Evolutionary conservation across 2,113 vertebrate species (phyloP), one percentile per base, ranked within the genome.

Genomic region (Tragelaphus buxtoni): DNA sequence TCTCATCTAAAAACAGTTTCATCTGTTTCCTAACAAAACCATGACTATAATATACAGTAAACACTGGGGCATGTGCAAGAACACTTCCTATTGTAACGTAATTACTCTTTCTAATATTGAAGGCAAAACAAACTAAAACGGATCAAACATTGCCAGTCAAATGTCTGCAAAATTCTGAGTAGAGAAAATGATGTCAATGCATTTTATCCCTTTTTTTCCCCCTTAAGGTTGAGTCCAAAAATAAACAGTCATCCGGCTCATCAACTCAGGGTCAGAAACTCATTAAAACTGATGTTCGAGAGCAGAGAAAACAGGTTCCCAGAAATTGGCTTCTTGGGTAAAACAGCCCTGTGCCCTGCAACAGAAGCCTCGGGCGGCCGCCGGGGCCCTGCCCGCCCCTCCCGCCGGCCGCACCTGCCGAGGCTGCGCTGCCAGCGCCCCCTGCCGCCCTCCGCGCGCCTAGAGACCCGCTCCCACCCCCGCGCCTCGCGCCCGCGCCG

Each of bases 341-440:
- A 17, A 72, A 47, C 35, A 11, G 94, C 51, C 47, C 12, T 0
- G 61, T 1, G 93, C 77, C 79, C 24, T 72, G 20, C 84, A 77
- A 32, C 76, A 35, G n/a, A 76, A 39, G 76, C 61, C 94, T 77
- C 53, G 2, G 45, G 58, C 83, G n/a, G 74, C 53, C 90, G 60
- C 92, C 22, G 30, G 30, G 72, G 83, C 91, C 81, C 84, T 8
- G 63, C 97, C 97, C 74, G 55, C 86, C 88, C 88, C 91, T 79
- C 90, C 65, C 47, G 80, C 61, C 20, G 7, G 84, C 97, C 84
- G 93, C 94, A 92, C 96, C 96, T 92, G 97, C 95, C 76, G 76
- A 81, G 95, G 88, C 89, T 88, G 88, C 91, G 51, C 94, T 77
- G 82, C 93, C 82, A 96, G 95, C 97, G 97, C 96, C 92, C 96